A percentile compares a stretch with the other conserved stretches of the same genome.
phyloP scores from a whole-genome alignment of 2,113 vertebrate genomes.

The Felis chaus region DNA sequence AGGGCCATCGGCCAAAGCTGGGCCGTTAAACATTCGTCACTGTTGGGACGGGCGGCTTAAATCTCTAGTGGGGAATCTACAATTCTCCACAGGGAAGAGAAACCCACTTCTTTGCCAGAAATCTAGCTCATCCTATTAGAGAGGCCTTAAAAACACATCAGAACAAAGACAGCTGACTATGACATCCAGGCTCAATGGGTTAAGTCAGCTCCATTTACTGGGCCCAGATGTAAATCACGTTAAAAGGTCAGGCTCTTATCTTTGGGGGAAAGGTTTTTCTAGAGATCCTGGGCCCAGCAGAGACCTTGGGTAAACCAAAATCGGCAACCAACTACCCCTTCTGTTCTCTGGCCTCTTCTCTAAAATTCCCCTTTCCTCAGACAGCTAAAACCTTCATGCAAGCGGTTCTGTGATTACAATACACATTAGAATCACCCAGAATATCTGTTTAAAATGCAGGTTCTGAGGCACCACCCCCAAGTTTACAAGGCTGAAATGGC shows the following conservation, averaged over 20 bases:
- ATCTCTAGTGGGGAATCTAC: not conserved
- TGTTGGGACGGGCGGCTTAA: not conserved
- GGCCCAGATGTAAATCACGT: not conserved
- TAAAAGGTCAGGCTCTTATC: not conserved
- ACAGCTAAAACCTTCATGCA: not conserved
- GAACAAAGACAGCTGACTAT: not conserved
- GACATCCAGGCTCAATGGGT: not conserved
- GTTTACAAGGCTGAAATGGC: not conserved
- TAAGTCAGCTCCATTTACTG: not conserved
- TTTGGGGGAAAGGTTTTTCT: not conserved
- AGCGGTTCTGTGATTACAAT: not conserved
- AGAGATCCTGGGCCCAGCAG: not conserved
- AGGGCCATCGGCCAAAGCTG: not conserved
- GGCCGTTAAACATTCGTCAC: not conserved
- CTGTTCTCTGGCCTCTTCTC: not conserved
- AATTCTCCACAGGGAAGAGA: conserved; percentile 34
- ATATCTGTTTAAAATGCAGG: not conserved
- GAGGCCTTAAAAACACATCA: conserved; percentile 7
- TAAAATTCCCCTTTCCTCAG: not conserved
- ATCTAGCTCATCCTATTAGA: conserved; percentile 25
- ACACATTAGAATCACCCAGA: not conserved
- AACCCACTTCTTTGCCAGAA: conserved; percentile 21
- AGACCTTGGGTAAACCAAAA: not conserved
- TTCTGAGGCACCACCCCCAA: not conserved
- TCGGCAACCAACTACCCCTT: not conserved